A percentile compares a stretch with the other conserved stretches of the same genome.
These are phyloP conservation scores for Autographa pulchrina DNA, from an alignment of 2,888 invertebrate genomes.

Conservation along the genomic window DNA sequence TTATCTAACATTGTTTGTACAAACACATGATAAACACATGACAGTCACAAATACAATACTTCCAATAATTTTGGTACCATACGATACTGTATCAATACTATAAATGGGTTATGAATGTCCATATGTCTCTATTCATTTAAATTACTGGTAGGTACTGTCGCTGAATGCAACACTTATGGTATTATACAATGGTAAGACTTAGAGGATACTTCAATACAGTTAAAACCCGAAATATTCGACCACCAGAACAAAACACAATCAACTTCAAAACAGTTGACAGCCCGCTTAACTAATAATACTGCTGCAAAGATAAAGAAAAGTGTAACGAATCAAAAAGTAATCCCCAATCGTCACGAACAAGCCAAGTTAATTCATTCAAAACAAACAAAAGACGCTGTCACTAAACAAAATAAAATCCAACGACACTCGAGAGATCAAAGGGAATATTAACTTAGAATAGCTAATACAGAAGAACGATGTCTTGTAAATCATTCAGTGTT, in stretches of 20 bases:
- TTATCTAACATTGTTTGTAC: no score
- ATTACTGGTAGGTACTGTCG: no score
- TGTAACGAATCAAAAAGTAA: slow-evolving; percentile 1
- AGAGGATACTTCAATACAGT: background rate
- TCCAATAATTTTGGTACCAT: no score
- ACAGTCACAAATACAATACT: no score
- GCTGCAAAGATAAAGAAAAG: background rate
- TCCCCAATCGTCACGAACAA: slow-evolving; percentile 35
- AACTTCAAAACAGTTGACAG: background rate
- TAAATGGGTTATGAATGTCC: no score
- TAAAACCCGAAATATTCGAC: background rate
- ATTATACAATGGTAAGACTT: no score
- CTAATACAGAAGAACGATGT: slow-evolving; percentile 70
- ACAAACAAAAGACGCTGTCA: slow-evolving; percentile 55
- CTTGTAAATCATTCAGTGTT: slow-evolving; percentile 74
- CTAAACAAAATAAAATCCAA: slow-evolving; percentile 52
- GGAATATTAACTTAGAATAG: slow-evolving; percentile 74
- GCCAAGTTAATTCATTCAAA: slow-evolving; percentile 47
- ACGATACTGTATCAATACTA: no score
- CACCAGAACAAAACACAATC: background rate
- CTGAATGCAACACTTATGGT: no score
- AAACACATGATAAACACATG: no score
- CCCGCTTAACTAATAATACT: background rate
- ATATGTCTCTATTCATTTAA: no score
- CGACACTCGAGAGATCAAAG: slow-evolving; percentile 71